Percentiles rank a stretch among this genome's conserved stretches.
Conservation (phyloP, 2,888 invertebrate species). For the Horisme vitalbata region DNA sequence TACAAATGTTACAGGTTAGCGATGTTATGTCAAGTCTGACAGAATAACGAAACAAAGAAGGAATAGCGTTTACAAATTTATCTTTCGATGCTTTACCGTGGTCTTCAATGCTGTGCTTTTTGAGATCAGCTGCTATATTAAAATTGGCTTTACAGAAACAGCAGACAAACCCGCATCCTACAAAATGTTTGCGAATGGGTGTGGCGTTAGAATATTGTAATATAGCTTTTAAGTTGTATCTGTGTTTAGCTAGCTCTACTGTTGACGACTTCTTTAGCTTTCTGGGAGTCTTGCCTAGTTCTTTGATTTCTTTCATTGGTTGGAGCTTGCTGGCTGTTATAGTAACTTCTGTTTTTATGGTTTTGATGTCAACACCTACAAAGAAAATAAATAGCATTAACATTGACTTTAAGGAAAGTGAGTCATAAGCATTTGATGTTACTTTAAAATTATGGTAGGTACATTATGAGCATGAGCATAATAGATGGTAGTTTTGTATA, state of each 20-base stretch:
- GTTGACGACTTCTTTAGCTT: too few relatives aligned
- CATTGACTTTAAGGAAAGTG: too few relatives aligned
- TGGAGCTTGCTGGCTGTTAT: conserved; percentile 5
- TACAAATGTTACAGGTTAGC: conserved; percentile 53
- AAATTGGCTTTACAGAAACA: conserved; percentile 50
- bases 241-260: conserved; percentile 24
- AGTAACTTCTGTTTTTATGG: conserved; percentile 6
- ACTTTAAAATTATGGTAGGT: too few relatives aligned
- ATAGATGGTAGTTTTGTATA: too few relatives aligned
- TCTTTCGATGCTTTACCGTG: conserved; percentile 22
- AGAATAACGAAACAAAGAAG: conserved; percentile 27
- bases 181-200: conserved; percentile 43
- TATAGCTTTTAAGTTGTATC: too few relatives aligned
- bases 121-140: conserved; percentile 47
- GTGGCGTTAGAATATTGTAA: conserved; percentile 47
- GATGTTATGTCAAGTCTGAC: conserved; percentile 61
- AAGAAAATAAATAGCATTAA: conserved; percentile 7
- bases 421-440: too few relatives aligned
- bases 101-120: conserved; percentile 45
- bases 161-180: conserved; percentile 48
- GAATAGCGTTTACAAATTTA: conserved; percentile 23
- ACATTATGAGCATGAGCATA: too few relatives aligned
- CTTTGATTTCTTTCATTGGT: conserved; percentile 30
- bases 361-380: conserved; percentile 17
- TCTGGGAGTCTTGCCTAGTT: neutral